These are phyloP conservation scores for Struthio camelus DNA, from an alignment of 2,113 vertebrate species.

Conservation along the genomic window DNA sequence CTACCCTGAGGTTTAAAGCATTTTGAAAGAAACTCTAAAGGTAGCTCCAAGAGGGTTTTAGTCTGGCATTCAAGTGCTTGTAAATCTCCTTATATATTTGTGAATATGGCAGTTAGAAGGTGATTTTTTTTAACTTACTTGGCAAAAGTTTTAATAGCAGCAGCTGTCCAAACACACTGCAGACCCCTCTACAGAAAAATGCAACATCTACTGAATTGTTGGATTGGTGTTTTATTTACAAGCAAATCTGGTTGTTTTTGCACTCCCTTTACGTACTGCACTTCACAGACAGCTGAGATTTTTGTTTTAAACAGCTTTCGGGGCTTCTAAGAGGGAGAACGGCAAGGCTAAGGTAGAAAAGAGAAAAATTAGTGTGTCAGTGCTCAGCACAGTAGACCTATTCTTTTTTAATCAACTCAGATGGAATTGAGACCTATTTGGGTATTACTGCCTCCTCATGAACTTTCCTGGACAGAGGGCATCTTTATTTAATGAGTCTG, in stretches of 20 bases:
- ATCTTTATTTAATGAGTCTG: not conserved
- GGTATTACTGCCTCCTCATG: not conserved
- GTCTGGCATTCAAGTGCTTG: not conserved
- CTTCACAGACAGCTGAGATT: not conserved
- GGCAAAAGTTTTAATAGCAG: constrained; percentile 44
- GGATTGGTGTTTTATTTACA: constrained; percentile 22
- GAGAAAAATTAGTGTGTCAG: not conserved
- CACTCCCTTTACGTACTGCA: not conserved
- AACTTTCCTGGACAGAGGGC: not conserved
- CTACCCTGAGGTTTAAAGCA: not conserved
- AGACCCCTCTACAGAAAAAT: constrained; percentile 45
- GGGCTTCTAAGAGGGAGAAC: not conserved
- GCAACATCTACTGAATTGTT: constrained; percentile 13
- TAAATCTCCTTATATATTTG: not conserved
- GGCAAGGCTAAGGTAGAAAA: not conserved
- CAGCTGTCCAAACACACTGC: constrained; percentile 72
- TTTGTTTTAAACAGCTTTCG: constrained; percentile 17
- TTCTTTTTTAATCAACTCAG: not conserved
- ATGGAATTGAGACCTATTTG: not conserved
- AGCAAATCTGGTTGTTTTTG: constrained; percentile 8
- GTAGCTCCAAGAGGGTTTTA: not conserved
- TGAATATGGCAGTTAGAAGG: constrained; percentile 12
- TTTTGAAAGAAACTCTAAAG: not conserved
- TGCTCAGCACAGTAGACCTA: not conserved
- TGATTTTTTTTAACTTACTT: not conserved